phyloP scores from a whole-genome alignment of 1,140 invertebrate species.

The Pachyrhynchus sulphureomaculatus region DNA sequence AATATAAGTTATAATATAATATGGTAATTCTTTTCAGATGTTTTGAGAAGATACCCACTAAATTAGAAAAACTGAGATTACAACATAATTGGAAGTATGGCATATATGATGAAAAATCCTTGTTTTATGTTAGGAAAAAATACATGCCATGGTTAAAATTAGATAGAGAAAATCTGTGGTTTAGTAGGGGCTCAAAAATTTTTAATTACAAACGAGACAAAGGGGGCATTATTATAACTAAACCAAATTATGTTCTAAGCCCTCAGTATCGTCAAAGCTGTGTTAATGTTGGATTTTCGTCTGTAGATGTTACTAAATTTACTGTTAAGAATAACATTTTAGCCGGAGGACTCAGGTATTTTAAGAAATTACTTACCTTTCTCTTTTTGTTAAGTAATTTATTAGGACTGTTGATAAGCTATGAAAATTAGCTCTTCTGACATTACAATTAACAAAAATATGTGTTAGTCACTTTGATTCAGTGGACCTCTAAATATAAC shows the following conservation, averaged over 20 bases:
- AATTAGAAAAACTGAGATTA: conserved; percentile 37
- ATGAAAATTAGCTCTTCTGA: too few relatives aligned
- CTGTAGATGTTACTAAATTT: conserved; percentile 38
- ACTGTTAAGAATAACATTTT: conserved; percentile 32
- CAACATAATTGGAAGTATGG: conserved; percentile 42
- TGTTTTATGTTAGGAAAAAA: conserved; percentile 31
- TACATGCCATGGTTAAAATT: conserved; percentile 39
- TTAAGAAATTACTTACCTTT: not conserved
- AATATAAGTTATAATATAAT: too few relatives aligned
- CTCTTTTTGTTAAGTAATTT: not conserved
- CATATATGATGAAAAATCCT: conserved; percentile 32
- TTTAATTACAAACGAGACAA: conserved; percentile 33
- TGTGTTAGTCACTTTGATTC: too few relatives aligned
- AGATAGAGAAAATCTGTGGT: conserved; percentile 36
- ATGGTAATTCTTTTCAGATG: too few relatives aligned
- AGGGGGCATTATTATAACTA: conserved; percentile 15
- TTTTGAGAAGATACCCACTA: conserved; percentile 24
- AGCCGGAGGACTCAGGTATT: conserved; percentile 37
- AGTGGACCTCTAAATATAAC: too few relatives aligned
- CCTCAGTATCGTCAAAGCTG: conserved; percentile 21
- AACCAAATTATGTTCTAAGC: conserved; percentile 17
- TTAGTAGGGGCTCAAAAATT: conserved; percentile 36
- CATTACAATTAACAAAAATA: too few relatives aligned
- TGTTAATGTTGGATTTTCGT: conserved; percentile 19
- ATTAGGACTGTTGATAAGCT: too few relatives aligned